phyloP scores from a whole-genome alignment of 2,888 invertebrate species.

The Trichogramma dendrolimi region DNA sequence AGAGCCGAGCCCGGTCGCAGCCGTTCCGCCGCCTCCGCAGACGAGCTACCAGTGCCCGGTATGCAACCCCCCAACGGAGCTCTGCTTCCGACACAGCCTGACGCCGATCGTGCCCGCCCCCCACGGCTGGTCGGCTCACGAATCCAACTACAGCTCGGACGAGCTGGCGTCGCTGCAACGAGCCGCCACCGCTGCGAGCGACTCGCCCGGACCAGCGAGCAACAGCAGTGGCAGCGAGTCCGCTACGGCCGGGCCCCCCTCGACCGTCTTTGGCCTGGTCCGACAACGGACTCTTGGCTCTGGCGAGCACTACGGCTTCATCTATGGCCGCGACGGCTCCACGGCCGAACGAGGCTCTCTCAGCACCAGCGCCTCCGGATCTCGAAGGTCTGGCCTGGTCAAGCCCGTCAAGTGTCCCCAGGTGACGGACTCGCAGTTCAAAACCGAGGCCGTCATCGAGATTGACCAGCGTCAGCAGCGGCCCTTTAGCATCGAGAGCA shows the following conservation, averaged over 20 bases:
- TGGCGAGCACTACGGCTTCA: constrained; percentile 44
- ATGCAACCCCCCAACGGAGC: constrained; percentile 15
- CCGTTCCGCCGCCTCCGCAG: not conserved
- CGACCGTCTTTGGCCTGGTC: constrained; percentile 28
- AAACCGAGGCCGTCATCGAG: constrained; percentile 62
- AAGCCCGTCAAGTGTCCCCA: constrained; percentile 27
- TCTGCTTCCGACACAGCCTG: constrained; percentile 41
- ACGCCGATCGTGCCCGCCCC: constrained; percentile 43
- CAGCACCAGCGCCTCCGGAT: not conserved
- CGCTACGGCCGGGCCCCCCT: constrained; percentile 8
- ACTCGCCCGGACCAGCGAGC: not conserved
- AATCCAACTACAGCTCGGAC: constrained; percentile 1
- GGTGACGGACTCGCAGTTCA: constrained; percentile 49
- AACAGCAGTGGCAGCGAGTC: constrained; percentile 22
- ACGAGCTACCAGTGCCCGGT: not conserved
- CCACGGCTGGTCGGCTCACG: constrained; percentile 45
- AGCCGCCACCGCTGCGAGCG: not conserved
- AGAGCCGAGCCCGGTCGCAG: constrained; percentile 36
- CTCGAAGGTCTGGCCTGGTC: not conserved
- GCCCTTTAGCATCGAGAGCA: constrained; percentile 78
- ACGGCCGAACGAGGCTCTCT: constrained; percentile 5
- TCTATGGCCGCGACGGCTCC: constrained; percentile 38
- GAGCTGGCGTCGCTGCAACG: constrained; percentile 5
- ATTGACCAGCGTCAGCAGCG: constrained; percentile 54
- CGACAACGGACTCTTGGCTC: constrained; percentile 38